Conservation (phyloP, 2,113 vertebrate species). For the Mastomys coucha region DNA sequence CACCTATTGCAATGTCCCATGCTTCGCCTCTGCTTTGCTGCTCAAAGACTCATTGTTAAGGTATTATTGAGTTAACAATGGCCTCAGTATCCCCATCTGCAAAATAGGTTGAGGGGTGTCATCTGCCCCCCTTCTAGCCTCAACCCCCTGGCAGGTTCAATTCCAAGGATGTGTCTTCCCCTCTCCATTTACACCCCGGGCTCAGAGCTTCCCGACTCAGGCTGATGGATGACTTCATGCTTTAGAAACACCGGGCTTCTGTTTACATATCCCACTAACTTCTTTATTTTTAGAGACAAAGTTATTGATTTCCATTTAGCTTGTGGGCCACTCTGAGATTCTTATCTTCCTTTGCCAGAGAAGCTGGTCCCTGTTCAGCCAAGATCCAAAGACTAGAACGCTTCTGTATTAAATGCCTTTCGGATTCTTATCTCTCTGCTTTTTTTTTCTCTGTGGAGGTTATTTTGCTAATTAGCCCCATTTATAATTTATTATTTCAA, state of each 20-base stretch:
- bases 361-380: neutral
- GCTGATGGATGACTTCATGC: neutral
- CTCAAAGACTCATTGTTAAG: neutral
- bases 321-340: slow-evolving; percentile 59
- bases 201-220: neutral
- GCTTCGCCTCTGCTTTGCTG: neutral
- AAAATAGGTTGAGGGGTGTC: neutral
- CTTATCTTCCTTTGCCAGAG: neutral
- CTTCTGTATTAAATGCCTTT: slow-evolving; percentile 40
- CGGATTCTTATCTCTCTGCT: neutral
- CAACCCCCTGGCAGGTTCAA: neutral
- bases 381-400: slow-evolving; percentile 15
- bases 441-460: slow-evolving; percentile 1
- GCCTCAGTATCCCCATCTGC: neutral
- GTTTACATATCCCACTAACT: neutral
- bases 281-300: slow-evolving; percentile 63
- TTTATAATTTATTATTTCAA: slow-evolving; percentile 67
- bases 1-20: neutral
- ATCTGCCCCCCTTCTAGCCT: too few relatives aligned
- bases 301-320: slow-evolving; percentile 63
- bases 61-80: neutral
- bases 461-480: slow-evolving; percentile 45
- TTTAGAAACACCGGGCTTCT: slow-evolving; percentile 15
- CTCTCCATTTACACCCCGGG: neutral
- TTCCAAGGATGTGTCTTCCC: too few relatives aligned